Evolutionary conservation across 2,888 invertebrate species (phyloP), one percentile per base, ranked within the genome.

Genomic region (Allacma fusca): DNA sequence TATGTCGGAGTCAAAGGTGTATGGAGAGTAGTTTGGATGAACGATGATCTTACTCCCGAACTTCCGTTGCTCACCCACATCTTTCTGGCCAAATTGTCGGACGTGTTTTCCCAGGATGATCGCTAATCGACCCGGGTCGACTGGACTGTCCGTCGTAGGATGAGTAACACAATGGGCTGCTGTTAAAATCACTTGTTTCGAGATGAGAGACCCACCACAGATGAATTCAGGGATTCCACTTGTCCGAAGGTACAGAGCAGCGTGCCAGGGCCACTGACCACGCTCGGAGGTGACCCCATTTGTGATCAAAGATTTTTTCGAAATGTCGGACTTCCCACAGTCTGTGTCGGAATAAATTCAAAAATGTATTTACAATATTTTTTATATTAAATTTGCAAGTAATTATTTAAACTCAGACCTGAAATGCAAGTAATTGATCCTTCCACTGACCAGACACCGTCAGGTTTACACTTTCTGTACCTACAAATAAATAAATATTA

Each of bases 201-300:
- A 87, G 5, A 92, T 88, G 40, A 92, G 87, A 0, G 90, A 90
- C 0, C 90, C 91, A 0, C 91, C 91, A 84, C 91, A 92, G 69
- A 89, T 90, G 86, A 91, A 91, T 77, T 88, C 89, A 50, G 19
- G 62, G 16, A 1, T 87, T 26, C 72, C 62, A n/a, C 16, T 9
- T 34, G 16, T 23, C 16, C 24, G 75, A 68, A 29, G 28, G 84
- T 91, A 91, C 0, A 91, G 85, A 0, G 91, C 91, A 16, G 89
- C 90, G 85, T 91, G 91, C 91, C 91, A 91, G 0, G 91, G 91
- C 89, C 90, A 91, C 83, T 91, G 90, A 0, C 91, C 91, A 78
- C 90, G 89, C 50, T 88, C 85, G 0, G 91, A 90, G 0, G 88
- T 88, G 29, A 89, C 88, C 0, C 91, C 91, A 80, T 89, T 88